phyloP scores from a whole-genome alignment of 2,888 invertebrate genomes.

The Corbicula japonica region DNA sequence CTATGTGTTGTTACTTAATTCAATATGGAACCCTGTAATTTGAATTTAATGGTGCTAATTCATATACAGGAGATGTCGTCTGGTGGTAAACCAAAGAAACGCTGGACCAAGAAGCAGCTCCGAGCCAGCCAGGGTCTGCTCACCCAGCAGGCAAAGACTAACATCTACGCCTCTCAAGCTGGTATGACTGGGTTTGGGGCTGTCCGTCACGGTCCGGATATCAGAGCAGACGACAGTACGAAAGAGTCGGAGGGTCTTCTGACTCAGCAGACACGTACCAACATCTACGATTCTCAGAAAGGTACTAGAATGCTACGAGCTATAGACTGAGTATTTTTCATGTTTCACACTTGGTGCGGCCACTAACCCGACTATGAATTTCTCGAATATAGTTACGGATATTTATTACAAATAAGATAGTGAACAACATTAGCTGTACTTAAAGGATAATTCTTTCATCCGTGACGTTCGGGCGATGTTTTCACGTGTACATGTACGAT shows the following conservation, averaged over 20 bases:
- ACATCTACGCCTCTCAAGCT: slow-evolving; percentile 84
- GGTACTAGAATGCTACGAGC: slow-evolving; percentile 67
- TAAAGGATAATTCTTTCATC: too few relatives aligned
- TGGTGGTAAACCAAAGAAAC: slow-evolving; percentile 41
- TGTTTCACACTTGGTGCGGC: too few relatives aligned
- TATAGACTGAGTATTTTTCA: too few relatives aligned
- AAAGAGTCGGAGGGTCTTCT: slow-evolving; percentile 79
- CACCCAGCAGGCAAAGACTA: slow-evolving; percentile 82
- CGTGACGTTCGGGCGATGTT: too few relatives aligned
- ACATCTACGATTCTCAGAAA: slow-evolving; percentile 84
- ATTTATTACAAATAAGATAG: too few relatives aligned
- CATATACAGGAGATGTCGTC: slow-evolving; percentile 39
- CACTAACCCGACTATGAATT: too few relatives aligned
- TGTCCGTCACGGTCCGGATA: slow-evolving; percentile 84
- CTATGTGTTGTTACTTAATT: too few relatives aligned
- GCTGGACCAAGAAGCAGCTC: slow-evolving; percentile 58
- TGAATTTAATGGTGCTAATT: background rate
- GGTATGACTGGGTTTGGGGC: slow-evolving; percentile 83
- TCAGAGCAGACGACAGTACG: slow-evolving; percentile 81
- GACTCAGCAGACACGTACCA: slow-evolving; percentile 84
- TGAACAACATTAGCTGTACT: too few relatives aligned
- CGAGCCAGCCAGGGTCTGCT: slow-evolving; percentile 59
- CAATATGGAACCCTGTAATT: background rate
- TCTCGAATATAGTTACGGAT: too few relatives aligned
- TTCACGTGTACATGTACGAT: too few relatives aligned